Conservation (phyloP, 2,797 vertebrate genomes). For the Brachyrhaphis roseni region DNA sequence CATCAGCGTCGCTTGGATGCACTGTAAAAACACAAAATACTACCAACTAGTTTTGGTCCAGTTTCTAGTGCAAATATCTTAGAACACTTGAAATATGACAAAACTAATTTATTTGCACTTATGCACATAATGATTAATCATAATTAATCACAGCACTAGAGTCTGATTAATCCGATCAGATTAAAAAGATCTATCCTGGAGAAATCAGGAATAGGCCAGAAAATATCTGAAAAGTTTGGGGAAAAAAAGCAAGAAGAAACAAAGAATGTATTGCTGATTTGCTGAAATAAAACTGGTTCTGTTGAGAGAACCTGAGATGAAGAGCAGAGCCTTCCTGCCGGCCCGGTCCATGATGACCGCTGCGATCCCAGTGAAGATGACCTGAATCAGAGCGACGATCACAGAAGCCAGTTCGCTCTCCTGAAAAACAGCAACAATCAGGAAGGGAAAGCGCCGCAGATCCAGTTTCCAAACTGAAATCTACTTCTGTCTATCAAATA, state of each 20-base stretch:
- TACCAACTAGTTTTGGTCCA: too few relatives aligned
- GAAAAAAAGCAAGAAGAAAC: not conserved
- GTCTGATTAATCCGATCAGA: too few relatives aligned
- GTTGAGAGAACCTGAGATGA: slow-evolving; percentile 85
- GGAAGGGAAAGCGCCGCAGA: not conserved
- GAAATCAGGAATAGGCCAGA: too few relatives aligned
- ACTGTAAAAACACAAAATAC: too few relatives aligned
- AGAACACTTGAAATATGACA: too few relatives aligned
- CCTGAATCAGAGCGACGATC: slow-evolving; percentile 86
- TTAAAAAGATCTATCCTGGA: too few relatives aligned
- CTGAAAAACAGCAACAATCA: slow-evolving; percentile 65
- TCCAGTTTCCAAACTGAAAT: not conserved
- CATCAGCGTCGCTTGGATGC: too few relatives aligned
- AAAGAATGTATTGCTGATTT: not conserved
- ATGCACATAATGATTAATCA: too few relatives aligned
- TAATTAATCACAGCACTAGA: too few relatives aligned
- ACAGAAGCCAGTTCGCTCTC: slow-evolving; percentile 87
- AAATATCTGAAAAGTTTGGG: too few relatives aligned
- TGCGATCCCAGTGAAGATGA: slow-evolving; percentile 87
- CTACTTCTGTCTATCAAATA: not conserved
- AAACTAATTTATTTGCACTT: too few relatives aligned
- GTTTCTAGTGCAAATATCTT: too few relatives aligned
- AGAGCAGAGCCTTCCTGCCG: slow-evolving; percentile 89
- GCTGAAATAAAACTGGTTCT: not conserved
- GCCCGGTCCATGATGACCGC: slow-evolving; percentile 90